A percentile compares a stretch with the other conserved stretches of the same genome.
Evolutionary conservation across 2,888 invertebrate genomes (phyloP).

Genomic region (Steinernema carpocapsae): DNA sequence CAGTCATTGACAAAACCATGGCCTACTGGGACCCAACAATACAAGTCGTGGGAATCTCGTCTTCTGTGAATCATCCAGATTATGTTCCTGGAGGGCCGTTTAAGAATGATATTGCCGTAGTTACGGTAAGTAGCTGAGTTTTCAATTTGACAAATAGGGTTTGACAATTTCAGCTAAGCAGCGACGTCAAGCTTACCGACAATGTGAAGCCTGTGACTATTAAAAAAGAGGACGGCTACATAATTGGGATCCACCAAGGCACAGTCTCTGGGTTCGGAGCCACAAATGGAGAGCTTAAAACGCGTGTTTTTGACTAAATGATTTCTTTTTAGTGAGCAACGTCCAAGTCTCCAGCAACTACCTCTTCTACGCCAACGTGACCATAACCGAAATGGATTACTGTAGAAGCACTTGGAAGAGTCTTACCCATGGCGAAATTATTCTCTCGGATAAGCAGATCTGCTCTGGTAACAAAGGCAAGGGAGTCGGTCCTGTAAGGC

Average conservation of each 20-base stretch:
- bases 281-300: too few relatives aligned
- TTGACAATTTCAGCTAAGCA: background rate
- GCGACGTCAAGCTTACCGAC: background rate
- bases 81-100: background rate
- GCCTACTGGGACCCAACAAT: background rate
- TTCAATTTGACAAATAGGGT: too few relatives aligned
- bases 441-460: background rate
- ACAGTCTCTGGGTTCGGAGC: background rate
- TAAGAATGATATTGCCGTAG: background rate
- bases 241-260: background rate
- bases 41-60: background rate
- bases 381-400: background rate
- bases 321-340: too few relatives aligned
- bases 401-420: background rate
- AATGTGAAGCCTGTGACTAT: background rate
- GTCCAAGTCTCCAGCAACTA: too few relatives aligned
- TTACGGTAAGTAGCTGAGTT: background rate
- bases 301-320: too few relatives aligned
- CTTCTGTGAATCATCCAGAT: background rate
- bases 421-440: background rate
- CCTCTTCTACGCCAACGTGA: too few relatives aligned
- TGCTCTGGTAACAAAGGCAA: background rate
- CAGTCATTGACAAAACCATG: background rate
- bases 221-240: background rate
- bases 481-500: background rate